A percentile compares a stretch with the other conserved stretches of the same genome.
Conservation (phyloP, 2,888 invertebrate genomes). For the Eutolmus rufibarbis region DNA sequence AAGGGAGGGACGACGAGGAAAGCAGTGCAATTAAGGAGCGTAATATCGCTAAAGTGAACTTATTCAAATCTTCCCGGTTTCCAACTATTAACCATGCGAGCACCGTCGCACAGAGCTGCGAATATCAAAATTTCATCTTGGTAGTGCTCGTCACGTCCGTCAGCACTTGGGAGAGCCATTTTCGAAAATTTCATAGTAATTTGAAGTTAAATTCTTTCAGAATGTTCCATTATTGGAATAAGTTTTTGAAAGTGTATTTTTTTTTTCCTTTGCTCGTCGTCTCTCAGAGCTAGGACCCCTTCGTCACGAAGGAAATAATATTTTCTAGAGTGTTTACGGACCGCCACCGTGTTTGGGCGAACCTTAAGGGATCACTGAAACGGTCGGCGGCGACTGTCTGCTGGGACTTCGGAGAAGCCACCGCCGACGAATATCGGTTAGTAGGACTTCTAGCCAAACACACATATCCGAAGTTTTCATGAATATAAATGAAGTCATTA, state of each 20-base stretch:
- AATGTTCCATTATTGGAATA: not conserved
- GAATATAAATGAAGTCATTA: slow-evolving; percentile 48
- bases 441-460: slow-evolving; percentile 45
- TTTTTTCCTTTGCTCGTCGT: not conserved
- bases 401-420: not conserved
- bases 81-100: not conserved
- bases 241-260: not conserved
- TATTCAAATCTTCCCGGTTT: not conserved
- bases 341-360: not conserved
- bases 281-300: not conserved
- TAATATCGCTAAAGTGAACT: not conserved
- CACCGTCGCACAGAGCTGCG: not conserved
- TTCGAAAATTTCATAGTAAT: not conserved
- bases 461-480: slow-evolving; percentile 46
- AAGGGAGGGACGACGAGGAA: not conserved
- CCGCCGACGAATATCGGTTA: slow-evolving; percentile 40
- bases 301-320: not conserved
- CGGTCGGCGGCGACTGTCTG: not conserved
- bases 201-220: not conserved
- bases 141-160: not conserved
- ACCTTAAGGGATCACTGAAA: not conserved
- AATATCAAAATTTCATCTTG: slow-evolving; percentile 15
- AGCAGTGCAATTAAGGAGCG: not conserved
- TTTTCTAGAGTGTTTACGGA: not conserved
- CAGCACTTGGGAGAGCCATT: not conserved